Percentiles rank a stretch among this genome's conserved stretches.
Conservation (phyloP, 2,888 invertebrate species). For the Aphodius granarius region DNA sequence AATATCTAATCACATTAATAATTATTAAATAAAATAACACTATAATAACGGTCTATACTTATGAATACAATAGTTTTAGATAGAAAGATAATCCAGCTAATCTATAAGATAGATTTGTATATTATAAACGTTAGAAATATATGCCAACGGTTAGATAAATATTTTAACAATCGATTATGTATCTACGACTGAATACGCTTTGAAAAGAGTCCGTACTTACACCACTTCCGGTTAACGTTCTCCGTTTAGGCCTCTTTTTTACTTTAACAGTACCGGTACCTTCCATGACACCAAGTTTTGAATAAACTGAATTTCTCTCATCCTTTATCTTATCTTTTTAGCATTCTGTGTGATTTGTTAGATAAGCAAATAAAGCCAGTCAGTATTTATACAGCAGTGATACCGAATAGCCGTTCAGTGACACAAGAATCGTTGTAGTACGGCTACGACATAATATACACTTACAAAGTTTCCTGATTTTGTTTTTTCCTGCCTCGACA, state of each 20-base stretch:
- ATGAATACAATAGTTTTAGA: too few species aligned
- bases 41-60: too few species aligned
- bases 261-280: slow-evolving; percentile 9
- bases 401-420: background rate
- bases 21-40: too few species aligned
- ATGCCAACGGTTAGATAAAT: too few species aligned
- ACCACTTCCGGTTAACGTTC: slow-evolving; percentile 18
- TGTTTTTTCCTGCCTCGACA: slow-evolving; percentile 66
- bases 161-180: too few species aligned
- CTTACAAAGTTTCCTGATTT: slow-evolving; percentile 66
- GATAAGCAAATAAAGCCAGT: background rate
- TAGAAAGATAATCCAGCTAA: background rate
- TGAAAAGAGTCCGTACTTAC: slow-evolving; percentile 19
- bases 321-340: slow-evolving; percentile 15
- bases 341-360: background rate
- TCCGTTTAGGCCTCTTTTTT: slow-evolving; percentile 15
- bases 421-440: background rate
- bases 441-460: slow-evolving; percentile 38
- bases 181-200: too few species aligned
- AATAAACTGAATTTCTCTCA: background rate
- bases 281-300: background rate
- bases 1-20: too few species aligned
- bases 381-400: background rate
- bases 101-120: background rate
- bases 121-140: background rate